Evolutionary conservation across 2,113 vertebrate species (phyloP), one percentile per base, ranked within the genome.

Genomic region (Equus przewalskii): DNA sequence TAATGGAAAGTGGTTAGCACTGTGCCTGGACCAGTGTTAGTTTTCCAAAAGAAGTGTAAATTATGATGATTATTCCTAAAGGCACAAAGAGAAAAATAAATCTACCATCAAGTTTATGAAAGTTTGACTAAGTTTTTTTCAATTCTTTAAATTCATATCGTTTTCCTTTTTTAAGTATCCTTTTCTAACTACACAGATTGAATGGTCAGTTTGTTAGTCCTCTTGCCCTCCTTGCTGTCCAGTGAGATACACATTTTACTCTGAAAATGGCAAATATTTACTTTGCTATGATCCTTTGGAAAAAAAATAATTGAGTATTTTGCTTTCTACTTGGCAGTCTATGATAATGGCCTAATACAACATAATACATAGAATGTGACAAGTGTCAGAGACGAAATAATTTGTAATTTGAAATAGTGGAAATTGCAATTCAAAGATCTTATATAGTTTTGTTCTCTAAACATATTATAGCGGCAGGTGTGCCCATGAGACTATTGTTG

Each of bases 291-390:
- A 44, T 86, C 8, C 33, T 79, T 95, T 91, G 56, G 54, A 92
- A 46, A 86, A 94, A 93, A 60, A 44, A 46, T 36, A 65, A 36
- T 30, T 75, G 56, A 88, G 3, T 44, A 3, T n/a, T 73, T 80
- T 93, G 46, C 69, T 86, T 89, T 12, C 60, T 85, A 86, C 7
- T 41, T 92, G 72, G 18, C 56, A 95, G 90, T 93, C 80, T 94
- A 73, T 82, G 78, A 76, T 86, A 94, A 92, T 90, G n/a, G 69
- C 33, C 79, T 82, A 96, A 89, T 92, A 76, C 82, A 67, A 82
- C 19, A 85, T 94, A 92, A 96, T 1, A 89, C 70, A 97, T 56
- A 91, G 36, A 86, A 94, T 89, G 33, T 84, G 78, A 97, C 73
- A 96, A 91, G 41, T 41, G n/a, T 86, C 41, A 76, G 65, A 88